Evolutionary conservation across 2,113 vertebrate species (phyloP), one percentile per base, ranked within the genome.

Genomic region (Gallinago undulata): DNA sequence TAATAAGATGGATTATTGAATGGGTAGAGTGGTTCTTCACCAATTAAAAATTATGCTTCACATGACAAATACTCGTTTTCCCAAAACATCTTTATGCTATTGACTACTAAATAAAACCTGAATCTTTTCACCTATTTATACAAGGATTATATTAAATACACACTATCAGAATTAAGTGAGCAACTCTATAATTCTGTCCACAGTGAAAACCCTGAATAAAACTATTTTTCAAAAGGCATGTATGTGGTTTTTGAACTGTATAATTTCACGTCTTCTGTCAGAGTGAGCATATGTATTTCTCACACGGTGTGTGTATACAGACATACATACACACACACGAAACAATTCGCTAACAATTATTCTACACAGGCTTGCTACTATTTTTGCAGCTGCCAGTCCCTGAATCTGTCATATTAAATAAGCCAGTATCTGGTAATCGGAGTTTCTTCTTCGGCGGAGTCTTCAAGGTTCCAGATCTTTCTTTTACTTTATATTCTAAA

Each of bases 401-500:
- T 99, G 99, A 99, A 99, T 99, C 98, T 97, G 98, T 97, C 93
- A 99, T 98, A 98, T 98, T 97, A 97, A 98, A 98, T 97, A 98
- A 98, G 97, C 98, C 98, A 98, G 98, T 98, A 97, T 99, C 98
- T 96, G 98, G 97, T 98, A 97, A 97, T 96, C 98, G 98, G 96
- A 99, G 98, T 95, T 99, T 99, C 98, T 99, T 99, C 98, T 99
- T 99, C 96, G 99, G 99, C 19, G 99, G 99, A 94, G 98, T 99
- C 98, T 99, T 99, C 98, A 99, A 97, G 74, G 98, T 99, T 97
- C 99, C 99, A 97, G 99, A 99, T 97, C 99, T 98, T 97, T 99
- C 99, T 97, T 99, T 99, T 92, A 99, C 99, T 98, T 99, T 99
- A 98, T 99, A 99, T 98, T 99, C 99, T 98, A 99, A 99, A 98